Evolutionary conservation across 2,797 vertebrate species (phyloP).

Genomic region (Xerus rutilus): DNA sequence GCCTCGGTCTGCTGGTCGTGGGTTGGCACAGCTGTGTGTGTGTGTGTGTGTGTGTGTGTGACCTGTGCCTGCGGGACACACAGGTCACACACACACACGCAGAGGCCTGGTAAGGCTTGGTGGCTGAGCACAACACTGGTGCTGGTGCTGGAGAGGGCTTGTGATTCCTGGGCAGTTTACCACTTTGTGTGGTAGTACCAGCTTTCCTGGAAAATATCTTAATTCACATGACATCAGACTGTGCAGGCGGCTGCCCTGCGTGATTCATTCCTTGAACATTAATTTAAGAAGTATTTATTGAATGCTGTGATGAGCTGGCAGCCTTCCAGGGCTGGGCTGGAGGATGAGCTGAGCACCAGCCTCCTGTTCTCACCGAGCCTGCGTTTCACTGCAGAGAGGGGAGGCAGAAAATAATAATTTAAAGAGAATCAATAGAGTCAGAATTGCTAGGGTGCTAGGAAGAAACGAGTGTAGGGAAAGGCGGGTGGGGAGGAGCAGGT

Average conservation of each 20-base stretch:
- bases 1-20: not conserved
- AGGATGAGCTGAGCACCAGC: accelerated
- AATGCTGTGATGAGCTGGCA: not conserved
- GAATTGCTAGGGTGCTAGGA: not conserved
- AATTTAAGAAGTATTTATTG: not conserved
- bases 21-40: accelerated
- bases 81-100: too few relatives aligned
- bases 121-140: not conserved
- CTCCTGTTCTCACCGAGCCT: not conserved
- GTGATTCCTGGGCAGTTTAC: not conserved
- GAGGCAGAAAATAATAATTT: too few relatives aligned
- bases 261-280: not conserved
- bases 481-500: accelerated
- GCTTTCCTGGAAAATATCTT: not conserved
- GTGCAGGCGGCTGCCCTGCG: not conserved
- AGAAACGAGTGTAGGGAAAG: accelerated
- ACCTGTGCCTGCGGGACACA: too few relatives aligned
- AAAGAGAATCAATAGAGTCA: accelerated
- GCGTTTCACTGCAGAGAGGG: not conserved
- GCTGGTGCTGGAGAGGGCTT: accelerated
- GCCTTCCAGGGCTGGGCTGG: not conserved
- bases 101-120: too few relatives aligned
- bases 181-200: not conserved
- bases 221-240: not conserved
- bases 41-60: too few relatives aligned